Base-by-base conservation (phyloP, 2,113 vertebrate species). In the Labrus mixtus region DNA sequence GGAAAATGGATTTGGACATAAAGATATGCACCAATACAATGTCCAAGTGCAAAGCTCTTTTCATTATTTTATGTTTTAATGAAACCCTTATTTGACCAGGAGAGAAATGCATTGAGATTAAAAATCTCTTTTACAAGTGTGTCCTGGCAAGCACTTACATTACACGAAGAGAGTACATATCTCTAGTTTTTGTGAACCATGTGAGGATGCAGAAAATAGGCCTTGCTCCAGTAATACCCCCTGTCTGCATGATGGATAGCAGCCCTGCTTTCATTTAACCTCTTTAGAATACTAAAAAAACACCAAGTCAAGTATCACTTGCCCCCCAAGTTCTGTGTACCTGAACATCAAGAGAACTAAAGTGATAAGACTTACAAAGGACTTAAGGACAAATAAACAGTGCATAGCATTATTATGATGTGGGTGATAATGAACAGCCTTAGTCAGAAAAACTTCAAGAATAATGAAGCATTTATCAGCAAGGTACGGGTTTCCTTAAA, bases 201-300 rank as follows among this genome's bases (percentile, higher is more conserved):
- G 51, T 48, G 71, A 87, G 48, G 41, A 37, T 64, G 82, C 79
- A 80, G 72, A 84, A 90, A 87, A 85, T 85, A 88, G 83, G 82
- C 78, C 80, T 73, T 76, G 71, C 69, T 74, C 81, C 78, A 39
- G 64, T 51, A 22, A 87, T 86, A 82, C 51, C 54, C 72, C 43
- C 78, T 89, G 83, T 87, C 86, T 65, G 20, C 39, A 81, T 92
- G 91, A 91, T 92, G 84, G 84, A 91, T 92, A 67, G 84, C 53
- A 58, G 53, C 71, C 68, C 84, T 73, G 74, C 69, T 89, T 86
- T 70, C 50, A 69, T 68, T 76, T 54, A 68, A 71, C 72, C 81
- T 86, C 76, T 86, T 84, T 79, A 68, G 84, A 86, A 78, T 78
- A 58, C 46, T 51, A 68, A 78, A 78, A 84, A 87, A 73, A 67